Evolutionary conservation across 2,113 vertebrate genomes (phyloP).

Genomic region (Romanogobio albipinnatus): DNA sequence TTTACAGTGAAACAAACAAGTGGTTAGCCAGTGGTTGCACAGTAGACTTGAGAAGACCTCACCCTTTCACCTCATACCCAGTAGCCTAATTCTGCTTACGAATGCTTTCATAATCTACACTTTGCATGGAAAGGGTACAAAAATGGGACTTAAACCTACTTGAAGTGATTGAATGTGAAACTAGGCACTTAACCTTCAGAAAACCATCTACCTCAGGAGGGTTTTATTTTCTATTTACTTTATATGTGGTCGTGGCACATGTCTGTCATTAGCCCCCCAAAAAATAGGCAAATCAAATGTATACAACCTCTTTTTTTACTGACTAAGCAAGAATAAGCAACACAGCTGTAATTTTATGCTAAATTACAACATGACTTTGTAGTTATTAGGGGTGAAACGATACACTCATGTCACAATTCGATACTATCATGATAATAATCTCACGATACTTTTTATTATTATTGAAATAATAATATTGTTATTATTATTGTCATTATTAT

Average conservation of each 20-base stretch:
- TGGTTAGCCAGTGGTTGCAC: conserved; percentile 50
- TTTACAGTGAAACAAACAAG: conserved; percentile 57
- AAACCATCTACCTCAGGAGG: not conserved
- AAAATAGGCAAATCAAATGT: not conserved
- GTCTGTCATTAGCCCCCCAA: not conserved
- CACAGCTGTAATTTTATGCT: not conserved
- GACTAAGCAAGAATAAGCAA: not conserved
- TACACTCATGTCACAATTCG: not conserved
- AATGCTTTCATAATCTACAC: not conserved
- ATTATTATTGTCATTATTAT: too few relatives aligned
- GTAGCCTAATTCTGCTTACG: not conserved
- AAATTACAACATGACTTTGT: not conserved
- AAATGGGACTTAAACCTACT: not conserved
- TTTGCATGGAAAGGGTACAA: conserved; percentile 5
- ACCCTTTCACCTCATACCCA: conserved; percentile 8
- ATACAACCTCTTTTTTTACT: not conserved
- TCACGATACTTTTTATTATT: too few relatives aligned
- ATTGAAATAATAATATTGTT: too few relatives aligned
- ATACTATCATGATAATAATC: too few relatives aligned
- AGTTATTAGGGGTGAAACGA: too few relatives aligned
- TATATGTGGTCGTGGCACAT: not conserved
- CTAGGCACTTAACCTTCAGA: not conserved
- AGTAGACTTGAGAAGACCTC: conserved; percentile 46
- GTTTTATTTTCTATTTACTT: not conserved
- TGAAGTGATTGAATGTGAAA: not conserved